Conservation (phyloP, 2,888 invertebrate genomes). For the Frankliniella intonsa region DNA sequence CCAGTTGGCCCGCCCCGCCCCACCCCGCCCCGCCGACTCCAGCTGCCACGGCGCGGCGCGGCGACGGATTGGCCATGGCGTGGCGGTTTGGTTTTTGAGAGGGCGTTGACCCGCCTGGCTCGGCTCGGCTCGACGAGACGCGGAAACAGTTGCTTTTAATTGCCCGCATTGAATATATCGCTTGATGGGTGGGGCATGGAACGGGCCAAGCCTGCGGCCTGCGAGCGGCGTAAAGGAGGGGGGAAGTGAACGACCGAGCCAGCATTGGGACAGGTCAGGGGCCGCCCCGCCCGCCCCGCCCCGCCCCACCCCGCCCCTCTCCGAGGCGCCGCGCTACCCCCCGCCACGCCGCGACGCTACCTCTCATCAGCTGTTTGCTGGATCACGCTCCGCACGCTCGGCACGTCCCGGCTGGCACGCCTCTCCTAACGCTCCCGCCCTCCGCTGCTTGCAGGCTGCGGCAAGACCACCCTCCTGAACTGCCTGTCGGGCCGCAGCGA, state of each 20-base stretch:
- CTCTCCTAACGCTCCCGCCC: no score
- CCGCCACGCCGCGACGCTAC: neutral
- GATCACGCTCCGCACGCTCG: no score
- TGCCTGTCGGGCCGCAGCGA: constrained; percentile 66
- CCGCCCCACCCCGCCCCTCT: neutral
- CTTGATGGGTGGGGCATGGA: constrained; percentile 9
- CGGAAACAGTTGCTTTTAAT: constrained; percentile 26
- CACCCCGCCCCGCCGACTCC: no score
- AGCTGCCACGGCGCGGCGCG: no score
- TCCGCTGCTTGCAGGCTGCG: constrained; percentile 50
- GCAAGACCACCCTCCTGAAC: constrained; percentile 74
- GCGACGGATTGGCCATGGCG: no score
- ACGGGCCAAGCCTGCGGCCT: neutral
- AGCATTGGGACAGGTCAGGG: constrained; percentile 4
- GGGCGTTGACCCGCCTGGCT: neutral
- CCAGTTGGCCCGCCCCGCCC: no score
- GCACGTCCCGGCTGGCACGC: no score
- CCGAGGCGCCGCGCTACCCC: neutral
- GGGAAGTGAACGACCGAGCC: neutral
- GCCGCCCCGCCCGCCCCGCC: neutral
- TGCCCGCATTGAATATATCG: constrained; percentile 23
- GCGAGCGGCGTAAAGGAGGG: neutral
- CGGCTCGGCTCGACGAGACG: constrained; percentile 1
- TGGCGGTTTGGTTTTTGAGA: neutral
- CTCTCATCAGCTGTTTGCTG: neutral